Evolutionary conservation across 2,113 vertebrate species (phyloP).

Genomic region (Laticauda laticaudata): DNA sequence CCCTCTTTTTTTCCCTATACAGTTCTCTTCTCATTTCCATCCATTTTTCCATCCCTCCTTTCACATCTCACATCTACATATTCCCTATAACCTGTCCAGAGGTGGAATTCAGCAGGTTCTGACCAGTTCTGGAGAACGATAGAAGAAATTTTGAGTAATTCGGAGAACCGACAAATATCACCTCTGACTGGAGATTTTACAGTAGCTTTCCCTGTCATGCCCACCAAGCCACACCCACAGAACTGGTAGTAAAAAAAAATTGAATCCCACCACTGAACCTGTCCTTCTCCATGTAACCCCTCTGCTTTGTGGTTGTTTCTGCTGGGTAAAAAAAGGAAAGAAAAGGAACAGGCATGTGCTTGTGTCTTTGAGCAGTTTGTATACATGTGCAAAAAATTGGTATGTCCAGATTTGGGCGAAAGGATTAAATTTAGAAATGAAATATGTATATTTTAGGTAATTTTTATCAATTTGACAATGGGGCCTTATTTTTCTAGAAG

Average conservation of each 20-base stretch:
- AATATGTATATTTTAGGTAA: background rate
- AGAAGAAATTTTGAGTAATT: too few relatives aligned
- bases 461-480: background rate
- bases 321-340: background rate
- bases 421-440: background rate
- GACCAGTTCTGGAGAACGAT: too few relatives aligned
- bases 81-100: background rate
- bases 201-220: too few relatives aligned
- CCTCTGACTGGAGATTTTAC: too few relatives aligned
- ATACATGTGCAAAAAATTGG: background rate
- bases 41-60: background rate
- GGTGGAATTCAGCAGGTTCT: too few relatives aligned
- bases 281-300: background rate
- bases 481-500: background rate
- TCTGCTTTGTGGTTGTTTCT: background rate
- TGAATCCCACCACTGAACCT: too few relatives aligned
- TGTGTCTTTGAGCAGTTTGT: background rate
- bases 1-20: background rate
- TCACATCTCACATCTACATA: background rate
- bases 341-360: background rate
- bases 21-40: background rate
- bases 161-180: too few relatives aligned
- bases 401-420: background rate
- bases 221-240: too few relatives aligned
- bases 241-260: too few relatives aligned